These are phyloP conservation scores for Acronicta psi DNA, from an alignment of 2,888 invertebrate species.

Conservation along the genomic window DNA sequence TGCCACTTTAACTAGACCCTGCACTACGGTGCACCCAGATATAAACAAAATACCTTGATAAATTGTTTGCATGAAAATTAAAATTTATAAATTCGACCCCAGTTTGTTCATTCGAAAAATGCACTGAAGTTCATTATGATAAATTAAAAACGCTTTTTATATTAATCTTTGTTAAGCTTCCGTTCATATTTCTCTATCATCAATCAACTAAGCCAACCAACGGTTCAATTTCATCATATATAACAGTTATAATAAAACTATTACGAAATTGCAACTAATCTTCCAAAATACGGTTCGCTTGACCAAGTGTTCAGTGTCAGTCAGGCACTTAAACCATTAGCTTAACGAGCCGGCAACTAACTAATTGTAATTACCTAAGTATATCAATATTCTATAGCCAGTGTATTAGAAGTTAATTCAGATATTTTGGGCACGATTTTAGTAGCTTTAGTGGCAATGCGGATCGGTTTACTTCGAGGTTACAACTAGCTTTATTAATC, in stretches of 20 bases:
- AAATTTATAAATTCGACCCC: not conserved
- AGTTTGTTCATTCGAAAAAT: no score
- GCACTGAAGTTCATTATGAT: no score
- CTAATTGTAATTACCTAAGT: slow-evolving; percentile 46
- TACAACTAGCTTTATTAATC: no score
- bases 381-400: slow-evolving; percentile 35
- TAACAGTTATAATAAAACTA: slow-evolving; percentile 15
- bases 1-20: no score
- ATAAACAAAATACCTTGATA: no score
- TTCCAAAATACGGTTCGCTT: slow-evolving; percentile 25
- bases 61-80: no score
- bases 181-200: not conserved
- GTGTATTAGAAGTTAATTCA: slow-evolving; percentile 11
- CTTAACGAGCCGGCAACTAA: slow-evolving; percentile 40
- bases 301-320: slow-evolving; percentile 27
- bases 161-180: not conserved
- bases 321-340: slow-evolving; percentile 45
- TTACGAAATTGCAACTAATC: slow-evolving; percentile 36
- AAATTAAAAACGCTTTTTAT: not conserved
- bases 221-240: no score
- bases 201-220: not conserved
- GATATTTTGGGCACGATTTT: not conserved
- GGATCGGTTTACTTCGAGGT: no score
- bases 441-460: not conserved
- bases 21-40: no score